These are phyloP conservation scores for Sarcophaga caerulescens DNA, from an alignment of 2,888 invertebrate genomes.

Conservation along the genomic window DNA sequence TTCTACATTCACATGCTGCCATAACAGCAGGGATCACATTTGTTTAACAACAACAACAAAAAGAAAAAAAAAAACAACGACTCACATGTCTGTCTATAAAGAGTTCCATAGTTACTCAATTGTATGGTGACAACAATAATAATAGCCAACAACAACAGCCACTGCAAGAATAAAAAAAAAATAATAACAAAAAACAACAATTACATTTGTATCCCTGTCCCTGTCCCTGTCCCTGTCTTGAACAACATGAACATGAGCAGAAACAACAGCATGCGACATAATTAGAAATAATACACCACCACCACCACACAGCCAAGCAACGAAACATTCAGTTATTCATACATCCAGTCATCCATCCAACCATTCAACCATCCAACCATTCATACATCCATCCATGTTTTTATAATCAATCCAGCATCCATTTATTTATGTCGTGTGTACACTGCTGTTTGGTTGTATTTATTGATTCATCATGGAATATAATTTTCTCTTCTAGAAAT, in stretches of 20 bases:
- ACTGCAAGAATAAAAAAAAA: not conserved
- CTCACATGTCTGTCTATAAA: not conserved
- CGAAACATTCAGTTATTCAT: not conserved
- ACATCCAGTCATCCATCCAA: not conserved
- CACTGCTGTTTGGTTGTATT: no score
- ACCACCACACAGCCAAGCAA: not conserved
- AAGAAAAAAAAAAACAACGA: not conserved
- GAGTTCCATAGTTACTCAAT: not conserved
- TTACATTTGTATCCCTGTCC: not conserved
- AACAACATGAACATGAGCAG: slow-evolving; percentile 51
- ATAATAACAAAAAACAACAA: not conserved
- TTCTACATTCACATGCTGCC: slow-evolving; percentile 66
- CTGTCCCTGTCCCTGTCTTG: not conserved
- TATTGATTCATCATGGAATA: no score
- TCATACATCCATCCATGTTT: slow-evolving; percentile 6
- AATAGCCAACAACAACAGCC: not conserved
- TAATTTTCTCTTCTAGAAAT: no score
- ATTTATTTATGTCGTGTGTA: no score
- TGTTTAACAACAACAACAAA: not conserved
- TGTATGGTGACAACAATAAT: not conserved
- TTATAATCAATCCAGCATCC: no score
- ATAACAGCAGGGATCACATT: slow-evolving; percentile 53
- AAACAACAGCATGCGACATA: slow-evolving; percentile 39
- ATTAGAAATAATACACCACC: slow-evolving; percentile 49
- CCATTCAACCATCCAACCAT: slow-evolving; percentile 12